Percentiles rank a stretch among this genome's conserved stretches.
These are phyloP conservation scores for Sciurus niger DNA, from an alignment of 2,113 vertebrate genomes.

Conservation along the genomic window DNA sequence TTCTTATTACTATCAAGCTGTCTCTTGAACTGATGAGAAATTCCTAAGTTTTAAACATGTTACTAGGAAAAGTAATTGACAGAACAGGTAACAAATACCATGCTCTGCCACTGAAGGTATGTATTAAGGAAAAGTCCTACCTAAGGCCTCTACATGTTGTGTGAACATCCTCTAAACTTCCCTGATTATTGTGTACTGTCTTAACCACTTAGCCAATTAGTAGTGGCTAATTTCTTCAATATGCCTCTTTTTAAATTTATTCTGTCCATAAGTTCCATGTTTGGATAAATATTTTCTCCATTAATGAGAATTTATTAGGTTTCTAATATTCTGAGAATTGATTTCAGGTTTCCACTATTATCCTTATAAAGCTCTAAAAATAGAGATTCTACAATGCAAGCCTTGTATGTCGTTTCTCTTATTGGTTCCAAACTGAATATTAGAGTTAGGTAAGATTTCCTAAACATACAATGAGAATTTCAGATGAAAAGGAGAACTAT, in stretches of 20 bases:
- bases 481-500: conserved; percentile 23
- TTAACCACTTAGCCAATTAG: neutral
- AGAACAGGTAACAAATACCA: conserved; percentile 1
- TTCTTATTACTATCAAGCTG: neutral
- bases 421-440: conserved; percentile 38
- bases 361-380: conserved; percentile 22
- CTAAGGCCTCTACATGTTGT: neutral
- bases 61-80: conserved; percentile 46
- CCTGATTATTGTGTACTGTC: neutral
- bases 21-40: conserved; percentile 44
- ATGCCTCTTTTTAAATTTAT: neutral
- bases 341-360: conserved; percentile 7
- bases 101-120: neutral
- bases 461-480: neutral
- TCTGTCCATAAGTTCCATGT: neutral
- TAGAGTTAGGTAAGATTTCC: neutral
- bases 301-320: conserved; percentile 38
- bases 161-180: neutral
- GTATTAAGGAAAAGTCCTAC: conserved; percentile 5
- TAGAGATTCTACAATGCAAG: conserved; percentile 5
- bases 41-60: conserved; percentile 15
- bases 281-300: conserved; percentile 38
- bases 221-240: neutral
- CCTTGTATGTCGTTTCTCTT: neutral
- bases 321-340: conserved; percentile 56